phyloP scores from a whole-genome alignment of 2,797 vertebrate species.

The Myotis vivesi region DNA sequence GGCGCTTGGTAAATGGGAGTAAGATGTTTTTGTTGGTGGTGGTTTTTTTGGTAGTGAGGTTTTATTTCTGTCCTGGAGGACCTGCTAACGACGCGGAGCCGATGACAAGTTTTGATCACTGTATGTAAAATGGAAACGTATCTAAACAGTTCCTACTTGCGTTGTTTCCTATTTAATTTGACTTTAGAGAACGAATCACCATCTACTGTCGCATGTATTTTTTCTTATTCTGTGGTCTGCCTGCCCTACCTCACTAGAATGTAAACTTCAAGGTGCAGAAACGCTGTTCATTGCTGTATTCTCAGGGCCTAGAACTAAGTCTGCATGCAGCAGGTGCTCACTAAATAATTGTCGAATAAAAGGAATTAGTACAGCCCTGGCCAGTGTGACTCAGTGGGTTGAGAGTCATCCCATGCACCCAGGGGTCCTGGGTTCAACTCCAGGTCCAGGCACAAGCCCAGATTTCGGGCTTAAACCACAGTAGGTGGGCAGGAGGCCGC shows the following conservation, averaged over 20 bases:
- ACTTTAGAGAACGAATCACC: neutral
- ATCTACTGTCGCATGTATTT: neutral
- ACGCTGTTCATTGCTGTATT: neutral
- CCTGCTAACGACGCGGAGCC: neutral
- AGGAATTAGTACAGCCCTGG: neutral
- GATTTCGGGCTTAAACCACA: neutral
- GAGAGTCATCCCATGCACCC: neutral
- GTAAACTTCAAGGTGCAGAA: neutral
- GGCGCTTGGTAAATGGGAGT: neutral
- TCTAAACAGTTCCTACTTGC: neutral
- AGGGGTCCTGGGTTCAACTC: neutral
- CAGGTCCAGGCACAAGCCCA: neutral
- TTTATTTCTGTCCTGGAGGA: neutral
- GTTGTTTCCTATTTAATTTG: conserved; percentile 4
- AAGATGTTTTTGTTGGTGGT: too few species aligned
- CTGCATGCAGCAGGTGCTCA: neutral
- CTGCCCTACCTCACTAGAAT: neutral
- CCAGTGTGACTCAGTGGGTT: neutral
- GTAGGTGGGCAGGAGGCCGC: neutral
- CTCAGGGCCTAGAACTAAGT: neutral
- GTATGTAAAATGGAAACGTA: neutral
- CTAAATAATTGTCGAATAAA: neutral
- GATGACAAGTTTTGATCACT: neutral
- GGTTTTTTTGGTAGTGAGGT: neutral
- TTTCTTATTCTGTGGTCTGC: neutral